phyloP scores from a whole-genome alignment of 2,888 invertebrate genomes.

The Amaurobius ferox region DNA sequence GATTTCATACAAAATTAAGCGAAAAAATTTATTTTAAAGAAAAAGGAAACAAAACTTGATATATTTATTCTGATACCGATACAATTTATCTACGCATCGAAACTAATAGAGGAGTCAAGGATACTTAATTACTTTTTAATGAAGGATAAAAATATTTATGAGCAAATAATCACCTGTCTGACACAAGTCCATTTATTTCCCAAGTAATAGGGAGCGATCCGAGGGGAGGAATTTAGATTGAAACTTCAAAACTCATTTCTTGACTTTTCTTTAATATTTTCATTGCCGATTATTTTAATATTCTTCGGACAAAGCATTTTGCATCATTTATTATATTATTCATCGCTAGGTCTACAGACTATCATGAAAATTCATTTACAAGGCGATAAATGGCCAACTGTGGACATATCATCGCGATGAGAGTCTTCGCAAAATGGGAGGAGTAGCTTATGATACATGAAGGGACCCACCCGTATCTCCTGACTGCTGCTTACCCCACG shows the following conservation, averaged over 20 bases:
- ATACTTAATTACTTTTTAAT: neutral
- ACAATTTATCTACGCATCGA: neutral
- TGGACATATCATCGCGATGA: neutral
- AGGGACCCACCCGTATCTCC: constrained; percentile 29
- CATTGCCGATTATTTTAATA: neutral
- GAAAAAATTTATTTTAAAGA: too few species aligned
- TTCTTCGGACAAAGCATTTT: neutral
- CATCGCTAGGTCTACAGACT: neutral
- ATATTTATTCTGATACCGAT: neutral
- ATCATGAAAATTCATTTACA: constrained; percentile 11
- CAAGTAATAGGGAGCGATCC: neutral
- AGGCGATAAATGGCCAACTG: constrained; percentile 40
- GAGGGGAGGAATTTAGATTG: neutral
- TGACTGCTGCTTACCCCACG: constrained; percentile 31
- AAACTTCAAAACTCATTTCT: neutral
- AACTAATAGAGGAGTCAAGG: too few species aligned
- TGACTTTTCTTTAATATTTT: neutral
- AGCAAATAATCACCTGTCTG: neutral
- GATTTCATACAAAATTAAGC: too few species aligned
- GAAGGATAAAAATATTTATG: neutral
- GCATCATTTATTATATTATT: neutral
- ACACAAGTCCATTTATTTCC: neutral
- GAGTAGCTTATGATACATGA: constrained; percentile 35
- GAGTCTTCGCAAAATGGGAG: constrained; percentile 31
- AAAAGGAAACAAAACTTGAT: neutral